Base-by-base conservation (phyloP, 2,888 invertebrate species). In the Pollenia griseotomentosa region DNA sequence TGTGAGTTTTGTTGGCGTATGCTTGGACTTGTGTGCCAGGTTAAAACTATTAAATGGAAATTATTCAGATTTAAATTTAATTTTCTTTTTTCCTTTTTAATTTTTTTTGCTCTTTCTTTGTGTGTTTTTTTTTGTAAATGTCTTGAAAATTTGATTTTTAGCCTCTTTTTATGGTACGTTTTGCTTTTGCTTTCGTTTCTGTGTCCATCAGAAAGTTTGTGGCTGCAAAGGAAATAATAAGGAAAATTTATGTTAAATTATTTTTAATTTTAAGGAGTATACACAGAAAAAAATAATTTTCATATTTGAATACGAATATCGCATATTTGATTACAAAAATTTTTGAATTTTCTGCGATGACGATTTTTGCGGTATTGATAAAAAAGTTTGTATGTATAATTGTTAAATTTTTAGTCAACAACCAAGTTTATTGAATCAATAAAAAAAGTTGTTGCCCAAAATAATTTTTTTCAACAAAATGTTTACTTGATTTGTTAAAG, bases 21-120 rank as follows among this genome's bases (percentile, higher is more conserved):
- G 74, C 19, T 42, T 46, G 63, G 70, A 77, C 19, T 73, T 53
- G 53, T 74, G 79, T 61, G 68, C 68, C 79, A 79, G 79, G 73
- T 61, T 79, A 57, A 55, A 79, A 55, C 61, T 75, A 80, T 85
- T 75, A 75, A 79, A 79, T 68, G 9, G n/a, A 68, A 68, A 68
- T 80, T 85, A 75, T 80, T 74, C 66, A 80, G 66, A 74, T 74
- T 79, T 79, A 46, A 61, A 51, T 51, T 55, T 61, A 40, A 53
- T 68, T 75, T 82, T 33, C 14, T 12, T 19, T 70, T 77, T 74
- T 42, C n/a, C 8, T 66, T 42, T 66, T n/a, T n/a, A n/a, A n/a
- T n/a, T n/a, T n/a, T n/a, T n/a, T 65, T 23, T 48, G 12, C 11
- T 57, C 0, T 11, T 42, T 48, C 10, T 19, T 4, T 63, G 14